Base-by-base conservation (phyloP, 2,888 invertebrate genomes). In the Chrysolina haemoptera region DNA sequence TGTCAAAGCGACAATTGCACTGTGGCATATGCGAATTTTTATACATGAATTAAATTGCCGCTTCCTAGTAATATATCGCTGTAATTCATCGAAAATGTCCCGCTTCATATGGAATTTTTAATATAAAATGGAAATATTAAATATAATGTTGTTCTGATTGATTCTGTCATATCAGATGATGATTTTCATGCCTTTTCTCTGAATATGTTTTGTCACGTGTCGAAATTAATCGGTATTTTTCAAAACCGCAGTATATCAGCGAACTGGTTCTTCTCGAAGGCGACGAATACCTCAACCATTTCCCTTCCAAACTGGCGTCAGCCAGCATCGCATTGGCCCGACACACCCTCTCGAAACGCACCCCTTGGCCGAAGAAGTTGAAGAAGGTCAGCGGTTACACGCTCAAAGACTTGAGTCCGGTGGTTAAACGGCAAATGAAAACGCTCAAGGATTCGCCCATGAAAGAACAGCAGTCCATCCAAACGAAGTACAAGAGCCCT, bases 401-500 rank as follows among this genome's bases (percentile, higher is more conserved):
- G 48, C 80, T 90, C 12, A 85, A 86, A 40, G 89, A 91, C 76
- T 86, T 92, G 62, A 87, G 86, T 62, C 88, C 89, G 11, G 89
- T 91, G 76, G 85, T 92, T 16, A 83, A 87, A 48, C 86, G 88
- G 71, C 88, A 92, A 68, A 88, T 90, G 76, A 84, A 85, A 74
- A 88, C 90, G 0, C 90, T 90, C 80, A 82, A 82, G 71, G 88
- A 88, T 73, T 89, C 91, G 10, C 87, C 88, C 9, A 84, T 83
- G 12, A 88, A 88, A 74, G 86, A 89, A 20, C 90, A 91, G 78
- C 90, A 91, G 82, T 90, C 92, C 3, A 88, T 91, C 8, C 86
- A 88, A 62, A 90, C 89, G 66, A 92, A 92, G 83, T 92, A 91
- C 86, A 89, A 88, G 68, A 83, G 82, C 35, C 76, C 77, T 0